Evolutionary conservation across 1,140 invertebrate species (phyloP), one percentile per base, ranked within the genome.

Genomic region (Nylanderia fulva): DNA sequence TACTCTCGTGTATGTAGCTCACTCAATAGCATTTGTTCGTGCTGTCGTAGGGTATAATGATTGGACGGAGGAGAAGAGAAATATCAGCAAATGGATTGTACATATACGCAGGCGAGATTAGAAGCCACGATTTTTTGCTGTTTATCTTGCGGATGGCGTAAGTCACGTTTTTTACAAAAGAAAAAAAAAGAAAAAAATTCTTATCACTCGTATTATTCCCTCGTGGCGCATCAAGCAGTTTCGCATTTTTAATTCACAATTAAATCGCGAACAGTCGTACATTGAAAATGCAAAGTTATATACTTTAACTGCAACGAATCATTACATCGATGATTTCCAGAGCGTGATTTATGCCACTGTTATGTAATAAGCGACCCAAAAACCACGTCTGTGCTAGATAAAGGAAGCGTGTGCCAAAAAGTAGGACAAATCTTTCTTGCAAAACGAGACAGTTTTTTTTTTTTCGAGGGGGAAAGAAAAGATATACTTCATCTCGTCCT

Each of bases 361-460:
- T 11, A 27, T 48, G 4, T 76, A 24, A 52, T 66, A 33, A 33
- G 18, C 8, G 42, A 9, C 15, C 33, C 15, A 39, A 29, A n/a
- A 54, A 6, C 24, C 66, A 48, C 24, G 63, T 33, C 72, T 27
- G 45, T 76, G 60, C n/a, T 24, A 77, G 39, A 77, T n/a, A 11
- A 64, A 27, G 52, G 39, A 74, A 89, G 84, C 77, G 90, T 90
- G 90, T 91, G 90, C 90, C 90, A 91, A 91, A 91, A 86, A 60
- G 76, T 63, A 61, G 56, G 82, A 83, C 60, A 69, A 85, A 58
- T 69, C n/a, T 76, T 24, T 63, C 58, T 52, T 52, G 58, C 48
- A 18, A 33, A 39, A 27, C 77, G 39, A 82, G 42, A 24, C 61
- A n/a, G 36, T 45, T 6, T 54, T 36, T 42, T 24, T 56, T 71